A percentile compares a stretch with the other conserved stretches of the same genome.
Evolutionary conservation across 2,113 vertebrate species (phyloP).

Genomic region (Phylloscopus whistleri): DNA sequence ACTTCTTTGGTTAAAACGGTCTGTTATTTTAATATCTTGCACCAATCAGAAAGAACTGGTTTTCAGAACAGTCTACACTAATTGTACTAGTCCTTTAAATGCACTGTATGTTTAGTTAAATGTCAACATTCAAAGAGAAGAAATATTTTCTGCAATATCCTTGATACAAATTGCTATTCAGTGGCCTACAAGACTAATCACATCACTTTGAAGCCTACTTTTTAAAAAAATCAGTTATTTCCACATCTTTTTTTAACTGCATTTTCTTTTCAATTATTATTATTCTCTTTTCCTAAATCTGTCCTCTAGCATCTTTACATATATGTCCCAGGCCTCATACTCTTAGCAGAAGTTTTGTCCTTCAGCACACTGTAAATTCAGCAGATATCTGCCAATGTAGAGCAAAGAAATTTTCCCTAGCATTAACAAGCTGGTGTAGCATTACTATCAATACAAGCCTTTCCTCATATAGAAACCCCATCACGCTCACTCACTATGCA

Average conservation of each 20-base stretch:
- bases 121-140: neutral
- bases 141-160: neutral
- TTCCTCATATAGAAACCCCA: neutral
- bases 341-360: neutral
- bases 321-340: neutral
- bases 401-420: neutral
- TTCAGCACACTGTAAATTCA: neutral
- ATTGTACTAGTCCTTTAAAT: neutral
- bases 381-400: neutral
- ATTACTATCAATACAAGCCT: neutral
- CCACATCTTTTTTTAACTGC: neutral
- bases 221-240: neutral
- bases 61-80: neutral
- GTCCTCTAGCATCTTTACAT: neutral
- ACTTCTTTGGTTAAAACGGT: neutral
- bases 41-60: neutral
- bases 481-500: neutral
- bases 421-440: neutral
- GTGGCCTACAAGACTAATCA: neutral
- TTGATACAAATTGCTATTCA: neutral
- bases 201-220: neutral
- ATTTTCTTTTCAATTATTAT: neutral
- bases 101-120: neutral
- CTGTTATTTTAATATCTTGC: neutral
- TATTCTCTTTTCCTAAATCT: neutral